These are phyloP conservation scores for Osmoderma eremita DNA, from an alignment of 2,888 invertebrate genomes.

Conservation along the genomic window DNA sequence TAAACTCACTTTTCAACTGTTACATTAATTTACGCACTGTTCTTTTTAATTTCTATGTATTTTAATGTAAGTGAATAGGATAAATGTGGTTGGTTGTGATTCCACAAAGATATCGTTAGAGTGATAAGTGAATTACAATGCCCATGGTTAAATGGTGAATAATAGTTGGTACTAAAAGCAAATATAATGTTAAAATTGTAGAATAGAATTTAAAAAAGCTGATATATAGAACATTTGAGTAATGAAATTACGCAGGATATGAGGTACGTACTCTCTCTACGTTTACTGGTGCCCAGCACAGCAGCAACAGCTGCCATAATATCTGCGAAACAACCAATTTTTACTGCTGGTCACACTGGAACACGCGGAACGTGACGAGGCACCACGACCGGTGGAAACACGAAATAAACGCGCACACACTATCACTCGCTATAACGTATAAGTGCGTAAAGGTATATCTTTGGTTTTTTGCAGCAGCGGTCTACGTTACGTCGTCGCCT, in stretches of 20 bases:
- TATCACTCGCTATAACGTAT: slow-evolving; percentile 3
- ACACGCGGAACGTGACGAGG: slow-evolving; percentile 11
- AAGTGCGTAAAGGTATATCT: slow-evolving; percentile 4
- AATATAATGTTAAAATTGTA: too few relatives aligned
- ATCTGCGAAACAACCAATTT: slow-evolving; percentile 61
- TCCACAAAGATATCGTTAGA: too few relatives aligned
- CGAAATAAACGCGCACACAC: slow-evolving; percentile 13
- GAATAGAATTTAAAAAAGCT: too few relatives aligned
- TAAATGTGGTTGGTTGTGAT: too few relatives aligned
- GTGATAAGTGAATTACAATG: too few relatives aligned
- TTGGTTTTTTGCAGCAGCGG: slow-evolving; percentile 12
- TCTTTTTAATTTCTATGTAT: too few relatives aligned
- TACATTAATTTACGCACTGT: too few relatives aligned
- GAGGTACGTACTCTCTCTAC: slow-evolving; percentile 57
- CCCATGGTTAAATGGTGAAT: too few relatives aligned
- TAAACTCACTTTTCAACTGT: too few relatives aligned
- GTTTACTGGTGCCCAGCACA: slow-evolving; percentile 57
- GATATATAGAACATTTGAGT: too few relatives aligned
- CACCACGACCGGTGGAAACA: slow-evolving; percentile 9
- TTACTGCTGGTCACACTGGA: slow-evolving; percentile 47
- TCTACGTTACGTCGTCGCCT: slow-evolving; percentile 10
- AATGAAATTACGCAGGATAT: background rate
- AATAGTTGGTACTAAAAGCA: too few relatives aligned
- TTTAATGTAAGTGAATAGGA: too few relatives aligned
- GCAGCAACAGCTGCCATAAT: slow-evolving; percentile 61